phyloP scores from a whole-genome alignment of 1,140 invertebrate genomes.

The Oncopeltus fasciatus region DNA sequence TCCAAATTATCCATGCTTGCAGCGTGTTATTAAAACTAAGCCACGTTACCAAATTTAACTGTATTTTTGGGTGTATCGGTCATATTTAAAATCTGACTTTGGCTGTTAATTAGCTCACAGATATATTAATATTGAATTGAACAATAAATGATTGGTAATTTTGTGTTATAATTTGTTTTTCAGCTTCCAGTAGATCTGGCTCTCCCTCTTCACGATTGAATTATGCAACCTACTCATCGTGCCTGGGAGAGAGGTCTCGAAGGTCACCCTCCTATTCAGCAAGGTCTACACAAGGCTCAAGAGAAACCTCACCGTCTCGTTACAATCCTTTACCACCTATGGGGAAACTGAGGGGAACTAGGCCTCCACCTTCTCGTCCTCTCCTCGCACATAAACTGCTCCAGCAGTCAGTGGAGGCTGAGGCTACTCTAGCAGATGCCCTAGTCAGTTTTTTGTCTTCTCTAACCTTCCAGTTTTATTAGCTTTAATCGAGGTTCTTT shows the following conservation, averaged over 20 bases:
- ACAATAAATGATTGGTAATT: background rate
- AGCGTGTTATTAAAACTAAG: too few relatives aligned
- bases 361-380: constrained; percentile 29
- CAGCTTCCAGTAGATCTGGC: constrained; percentile 69
- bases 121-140: background rate
- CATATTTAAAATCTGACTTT: background rate
- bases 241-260: constrained; percentile 5
- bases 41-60: too few relatives aligned
- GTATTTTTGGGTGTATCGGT: too few relatives aligned
- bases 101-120: background rate
- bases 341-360: constrained; percentile 6
- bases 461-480: too few relatives aligned
- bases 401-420: constrained; percentile 77
- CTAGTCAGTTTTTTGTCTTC: constrained; percentile 35
- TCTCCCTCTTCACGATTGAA: constrained; percentile 69
- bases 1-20: too few relatives aligned
- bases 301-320: constrained; percentile 15
- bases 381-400: constrained; percentile 68
- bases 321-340: constrained; percentile 11
- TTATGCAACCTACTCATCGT: constrained; percentile 43
- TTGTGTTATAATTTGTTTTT: background rate
- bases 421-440: constrained; percentile 62
- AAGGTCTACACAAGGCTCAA: constrained; percentile 10
- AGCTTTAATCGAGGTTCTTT: too few relatives aligned
- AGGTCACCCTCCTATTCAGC: constrained; percentile 17